Conservation (phyloP, 2,797 vertebrate genomes). For the Pangasius sanitwongsei region DNA sequence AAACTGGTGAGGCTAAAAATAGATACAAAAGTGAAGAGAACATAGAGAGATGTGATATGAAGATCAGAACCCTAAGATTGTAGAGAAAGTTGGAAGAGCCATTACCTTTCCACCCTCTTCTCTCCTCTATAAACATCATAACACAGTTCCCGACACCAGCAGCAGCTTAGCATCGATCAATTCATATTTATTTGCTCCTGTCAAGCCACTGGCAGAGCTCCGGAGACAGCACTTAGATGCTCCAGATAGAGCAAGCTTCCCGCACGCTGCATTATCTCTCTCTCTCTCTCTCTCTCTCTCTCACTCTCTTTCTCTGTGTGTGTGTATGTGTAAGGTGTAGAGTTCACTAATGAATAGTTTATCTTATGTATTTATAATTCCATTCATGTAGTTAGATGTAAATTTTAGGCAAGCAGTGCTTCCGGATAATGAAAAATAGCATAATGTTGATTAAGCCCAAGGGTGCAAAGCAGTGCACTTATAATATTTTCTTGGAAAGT, state of each 20-base stretch:
- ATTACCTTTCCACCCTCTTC: conserved; percentile 58
- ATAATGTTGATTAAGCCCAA: conserved; percentile 3
- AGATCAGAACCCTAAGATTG: not conserved
- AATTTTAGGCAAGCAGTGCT: conserved; percentile 36
- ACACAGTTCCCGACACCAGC: conserved; percentile 55
- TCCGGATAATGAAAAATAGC: conserved; percentile 15
- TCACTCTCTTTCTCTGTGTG: not conserved
- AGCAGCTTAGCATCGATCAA: conserved; percentile 68
- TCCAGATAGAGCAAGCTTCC: conserved; percentile 57
- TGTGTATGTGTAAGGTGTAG: not conserved
- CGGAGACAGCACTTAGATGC: conserved; percentile 60
- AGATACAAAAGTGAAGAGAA: not conserved
- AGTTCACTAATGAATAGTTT: conserved; percentile 30
- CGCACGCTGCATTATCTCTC: conserved; percentile 50
- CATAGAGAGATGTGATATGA: not conserved
- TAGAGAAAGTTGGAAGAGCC: conserved; percentile 38
- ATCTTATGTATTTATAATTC: conserved; percentile 32
- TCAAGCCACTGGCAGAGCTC: conserved; percentile 58
- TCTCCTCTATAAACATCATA: conserved; percentile 62
- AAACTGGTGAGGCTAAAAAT: not conserved
- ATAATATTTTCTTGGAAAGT: not conserved
- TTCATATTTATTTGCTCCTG: conserved; percentile 71
- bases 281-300: conserved; percentile 29
- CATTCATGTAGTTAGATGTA: conserved; percentile 40
- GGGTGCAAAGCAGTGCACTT: not conserved